Conservation (phyloP, 1,140 invertebrate species). For the Aradophagus sp. region DNA sequence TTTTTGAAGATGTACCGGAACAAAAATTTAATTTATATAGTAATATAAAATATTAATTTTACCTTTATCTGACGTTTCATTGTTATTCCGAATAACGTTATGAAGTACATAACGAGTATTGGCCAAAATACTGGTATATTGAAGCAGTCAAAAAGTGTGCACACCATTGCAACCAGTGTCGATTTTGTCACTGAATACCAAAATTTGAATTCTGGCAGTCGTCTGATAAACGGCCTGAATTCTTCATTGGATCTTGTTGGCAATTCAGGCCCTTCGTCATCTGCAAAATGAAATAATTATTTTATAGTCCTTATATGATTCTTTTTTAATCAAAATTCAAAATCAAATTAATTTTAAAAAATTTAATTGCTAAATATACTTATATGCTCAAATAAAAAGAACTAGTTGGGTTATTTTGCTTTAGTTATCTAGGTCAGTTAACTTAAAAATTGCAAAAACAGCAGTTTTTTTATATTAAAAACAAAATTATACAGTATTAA, state of each 20-base stretch:
- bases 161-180: slow-evolving; percentile 91
- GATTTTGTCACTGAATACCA: slow-evolving; percentile 98
- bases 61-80: slow-evolving; percentile 99
- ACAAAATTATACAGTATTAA: no score
- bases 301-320: slow-evolving; percentile 2
- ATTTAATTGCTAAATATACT: no score
- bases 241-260: slow-evolving; percentile 97
- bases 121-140: slow-evolving; percentile 99
- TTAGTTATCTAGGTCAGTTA: no score
- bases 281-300: slow-evolving; percentile 61
- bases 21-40: no score
- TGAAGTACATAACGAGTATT: slow-evolving; percentile 99
- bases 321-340: neutral
- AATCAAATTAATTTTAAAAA: no score
- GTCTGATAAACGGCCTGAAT: slow-evolving; percentile 97
- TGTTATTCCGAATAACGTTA: slow-evolving; percentile 97
- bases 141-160: slow-evolving; percentile 98
- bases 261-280: slow-evolving; percentile 92
- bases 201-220: slow-evolving; percentile 99
- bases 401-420: no score
- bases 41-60: no score
- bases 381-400: no score
- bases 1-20: no score
- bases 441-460: no score
- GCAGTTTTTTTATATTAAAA: no score